Conservation (phyloP, 2,113 vertebrate species). For the Lepus americanus region DNA sequence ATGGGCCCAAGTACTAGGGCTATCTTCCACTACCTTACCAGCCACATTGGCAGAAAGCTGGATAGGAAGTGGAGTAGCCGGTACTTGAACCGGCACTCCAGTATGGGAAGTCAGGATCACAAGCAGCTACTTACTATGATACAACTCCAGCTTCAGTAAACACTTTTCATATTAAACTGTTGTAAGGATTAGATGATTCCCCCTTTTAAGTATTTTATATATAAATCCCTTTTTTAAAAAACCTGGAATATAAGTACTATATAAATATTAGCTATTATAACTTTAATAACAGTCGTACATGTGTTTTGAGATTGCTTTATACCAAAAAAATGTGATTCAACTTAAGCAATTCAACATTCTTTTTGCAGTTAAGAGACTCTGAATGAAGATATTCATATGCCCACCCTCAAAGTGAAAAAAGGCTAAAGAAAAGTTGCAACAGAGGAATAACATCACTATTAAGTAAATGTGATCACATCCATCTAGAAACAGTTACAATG, state of each 20-base stretch:
- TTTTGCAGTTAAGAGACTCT: conserved; percentile 2
- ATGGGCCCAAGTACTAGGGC: too few species aligned
- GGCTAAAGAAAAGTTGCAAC: conserved; percentile 6
- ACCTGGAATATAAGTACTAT: not conserved
- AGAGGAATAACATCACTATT: not conserved
- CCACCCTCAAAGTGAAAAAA: not conserved
- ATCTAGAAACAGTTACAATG: not conserved
- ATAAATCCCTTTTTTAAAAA: conserved; percentile 46
- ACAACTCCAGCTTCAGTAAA: too few species aligned
- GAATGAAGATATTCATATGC: not conserved
- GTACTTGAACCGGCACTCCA: too few species aligned
- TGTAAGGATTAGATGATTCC: conserved; percentile 10
- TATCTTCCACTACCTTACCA: too few species aligned
- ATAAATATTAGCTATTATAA: conserved; percentile 26
- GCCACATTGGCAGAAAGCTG: too few species aligned
- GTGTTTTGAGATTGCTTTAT: not conserved
- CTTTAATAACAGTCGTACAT: conserved; percentile 6
- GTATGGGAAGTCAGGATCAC: too few species aligned
- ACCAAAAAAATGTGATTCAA: conserved; percentile 33
- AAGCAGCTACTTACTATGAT: too few species aligned
- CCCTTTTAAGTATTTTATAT: conserved; percentile 48
- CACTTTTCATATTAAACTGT: not conserved
- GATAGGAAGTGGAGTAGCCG: too few species aligned
- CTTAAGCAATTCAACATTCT: not conserved
- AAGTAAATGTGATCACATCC: conserved; percentile 45